These are phyloP conservation scores for Spheniscus humboldti DNA, from an alignment of 2,797 vertebrate genomes.

Conservation along the genomic window DNA sequence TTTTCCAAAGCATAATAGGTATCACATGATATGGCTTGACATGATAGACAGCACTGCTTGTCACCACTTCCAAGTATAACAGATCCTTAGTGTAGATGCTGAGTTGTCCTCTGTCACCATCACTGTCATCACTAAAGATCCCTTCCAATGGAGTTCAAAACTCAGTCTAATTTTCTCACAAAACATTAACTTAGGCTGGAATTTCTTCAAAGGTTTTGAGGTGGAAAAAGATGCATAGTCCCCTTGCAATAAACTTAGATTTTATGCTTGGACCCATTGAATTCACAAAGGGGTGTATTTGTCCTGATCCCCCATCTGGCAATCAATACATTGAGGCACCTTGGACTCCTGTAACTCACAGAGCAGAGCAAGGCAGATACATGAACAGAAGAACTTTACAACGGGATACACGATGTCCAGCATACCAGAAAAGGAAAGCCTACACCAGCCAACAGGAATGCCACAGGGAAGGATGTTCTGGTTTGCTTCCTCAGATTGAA, in stretches of 20 bases:
- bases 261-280: neutral
- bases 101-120: neutral
- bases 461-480: neutral
- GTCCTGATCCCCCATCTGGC: neutral
- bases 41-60: neutral
- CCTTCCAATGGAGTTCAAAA: neutral
- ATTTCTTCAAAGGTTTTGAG: neutral
- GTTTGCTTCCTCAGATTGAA: neutral
- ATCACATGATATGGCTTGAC: neutral
- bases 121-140: neutral
- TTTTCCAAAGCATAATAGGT: neutral
- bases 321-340: neutral
- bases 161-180: neutral
- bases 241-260: neutral
- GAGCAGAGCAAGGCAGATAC: neutral
- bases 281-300: neutral
- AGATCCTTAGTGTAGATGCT: rapidly evolving
- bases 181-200: neutral
- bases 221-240: neutral
- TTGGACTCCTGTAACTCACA: neutral
- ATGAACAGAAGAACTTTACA: neutral
- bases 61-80: neutral
- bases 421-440: neutral
- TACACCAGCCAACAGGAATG: neutral
- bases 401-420: too few species aligned